Evolutionary conservation across 2,113 vertebrate genomes (phyloP), one percentile per base, ranked within the genome.

Genomic region (Oncorhynchus clarkii): DNA sequence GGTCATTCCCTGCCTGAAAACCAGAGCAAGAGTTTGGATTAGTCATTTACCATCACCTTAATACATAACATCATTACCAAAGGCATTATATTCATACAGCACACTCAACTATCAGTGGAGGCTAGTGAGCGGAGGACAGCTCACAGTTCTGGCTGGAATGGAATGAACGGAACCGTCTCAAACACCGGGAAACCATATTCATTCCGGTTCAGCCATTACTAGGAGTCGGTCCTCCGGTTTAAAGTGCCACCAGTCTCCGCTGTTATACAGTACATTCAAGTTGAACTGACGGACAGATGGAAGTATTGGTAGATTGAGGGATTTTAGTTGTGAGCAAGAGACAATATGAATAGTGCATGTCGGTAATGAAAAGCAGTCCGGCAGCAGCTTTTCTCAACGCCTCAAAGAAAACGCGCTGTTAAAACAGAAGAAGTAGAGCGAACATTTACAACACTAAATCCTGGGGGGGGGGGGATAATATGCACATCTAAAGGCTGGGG

Each of bases 1-100:
- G 16, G 51, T 18, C 14, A 14, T 93, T 83, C 93, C 90, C 92
- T 96, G 95, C 93, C 97, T 98, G 80, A 18, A 4, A 75, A 76
- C 20, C 66, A 72, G 67, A 71, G 69, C 27, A 75, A 27, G 20
- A 24, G 22, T 66, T 22, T 22, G 5, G 9, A 9, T 22, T n/a
- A 62, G 9, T 67, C 3, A 29, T 29, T 27, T 27, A 29, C 14
- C 11, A 14, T 29, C 12, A 6, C 24, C 11, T 9, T 67, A 67
- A 67, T 26, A 3, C n/a, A 67, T 3, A 8, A 13, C n/a, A 62
- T 8, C 11, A 16, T 54, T 54, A 29, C 22, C 8, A 67, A 67
- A 67, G 24, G 24, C 26, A 5, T 27, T 27, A 5, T 16, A 7
- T 11, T 14, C 12, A 29, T 16, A 67, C 26, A 11, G 24, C 24